Conservation (phyloP, 2,113 vertebrate genomes). For the Asarcornis scutulata region DNA sequence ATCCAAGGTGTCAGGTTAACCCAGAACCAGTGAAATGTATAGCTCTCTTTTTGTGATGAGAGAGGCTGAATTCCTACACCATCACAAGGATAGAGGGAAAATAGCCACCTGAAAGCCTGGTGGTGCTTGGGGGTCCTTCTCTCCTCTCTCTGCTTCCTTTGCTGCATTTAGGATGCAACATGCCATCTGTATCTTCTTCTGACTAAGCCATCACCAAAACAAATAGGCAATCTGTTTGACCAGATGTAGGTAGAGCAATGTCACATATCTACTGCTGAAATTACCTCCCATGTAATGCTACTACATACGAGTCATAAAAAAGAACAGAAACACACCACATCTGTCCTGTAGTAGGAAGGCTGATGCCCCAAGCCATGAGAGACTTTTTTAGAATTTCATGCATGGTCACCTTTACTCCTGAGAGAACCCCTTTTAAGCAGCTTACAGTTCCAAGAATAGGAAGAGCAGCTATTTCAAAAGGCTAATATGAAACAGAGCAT, state of each 20-base stretch:
- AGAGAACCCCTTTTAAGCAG: neutral
- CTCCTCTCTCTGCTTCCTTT: neutral
- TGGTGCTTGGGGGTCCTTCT: neutral
- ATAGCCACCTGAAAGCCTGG: neutral
- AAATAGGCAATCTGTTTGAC: neutral
- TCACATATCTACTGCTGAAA: neutral
- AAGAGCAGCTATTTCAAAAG: neutral
- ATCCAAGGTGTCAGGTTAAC: neutral
- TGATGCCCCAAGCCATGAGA: neutral
- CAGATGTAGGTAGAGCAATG: neutral
- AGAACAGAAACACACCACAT: neutral
- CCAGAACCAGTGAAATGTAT: rapidly evolving
- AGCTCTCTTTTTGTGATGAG: rapidly evolving
- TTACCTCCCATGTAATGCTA: neutral
- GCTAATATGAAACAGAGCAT: neutral
- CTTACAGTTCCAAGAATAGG: neutral
- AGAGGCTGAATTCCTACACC: neutral
- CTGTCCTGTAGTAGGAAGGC: neutral
- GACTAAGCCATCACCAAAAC: neutral
- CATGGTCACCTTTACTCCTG: neutral
- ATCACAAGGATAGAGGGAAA: neutral
- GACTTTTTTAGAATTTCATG: neutral
- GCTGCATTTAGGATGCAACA: neutral
- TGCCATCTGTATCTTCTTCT: neutral
- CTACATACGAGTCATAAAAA: neutral